phyloP scores from a whole-genome alignment of 2,888 invertebrate genomes.

The Parnassius orleans region DNA sequence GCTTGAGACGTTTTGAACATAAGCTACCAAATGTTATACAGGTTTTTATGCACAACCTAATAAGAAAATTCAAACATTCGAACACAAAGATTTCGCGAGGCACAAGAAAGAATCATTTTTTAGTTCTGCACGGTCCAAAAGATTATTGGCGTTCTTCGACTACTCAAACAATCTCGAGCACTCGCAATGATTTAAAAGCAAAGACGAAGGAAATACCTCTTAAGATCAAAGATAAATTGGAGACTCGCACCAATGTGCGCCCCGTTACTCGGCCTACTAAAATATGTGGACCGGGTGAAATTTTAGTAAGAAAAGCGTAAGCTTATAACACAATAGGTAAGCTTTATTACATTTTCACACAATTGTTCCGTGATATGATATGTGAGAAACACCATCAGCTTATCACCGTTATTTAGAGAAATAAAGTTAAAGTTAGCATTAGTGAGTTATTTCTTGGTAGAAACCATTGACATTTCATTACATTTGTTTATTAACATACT shows the following conservation, averaged over 20 bases:
- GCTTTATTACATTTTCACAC: not conserved
- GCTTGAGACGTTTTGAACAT: slow-evolving; percentile 31
- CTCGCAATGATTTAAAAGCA: slow-evolving; percentile 1
- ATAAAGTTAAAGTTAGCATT: no score
- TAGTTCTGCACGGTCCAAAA: slow-evolving; percentile 39
- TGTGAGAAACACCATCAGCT: no score
- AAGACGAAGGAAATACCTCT: slow-evolving; percentile 11
- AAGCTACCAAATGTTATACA: slow-evolving; percentile 39
- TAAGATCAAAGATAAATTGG: slow-evolving; percentile 32
- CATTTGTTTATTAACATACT: no score
- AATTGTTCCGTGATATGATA: not conserved
- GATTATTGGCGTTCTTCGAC: slow-evolving; percentile 12
- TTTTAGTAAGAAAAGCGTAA: slow-evolving; percentile 27
- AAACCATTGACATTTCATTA: no score
- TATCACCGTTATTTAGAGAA: no score
- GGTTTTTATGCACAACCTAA: slow-evolving; percentile 40
- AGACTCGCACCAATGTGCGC: slow-evolving; percentile 28
- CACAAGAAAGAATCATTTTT: slow-evolving; percentile 41
- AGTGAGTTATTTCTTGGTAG: no score
- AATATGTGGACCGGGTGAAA: slow-evolving; percentile 25
- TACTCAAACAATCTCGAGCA: slow-evolving; percentile 7
- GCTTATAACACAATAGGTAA: slow-evolving; percentile 1
- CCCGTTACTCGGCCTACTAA: slow-evolving; percentile 28
- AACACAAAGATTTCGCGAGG: slow-evolving; percentile 32
- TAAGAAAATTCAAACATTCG: slow-evolving; percentile 43